Percentiles rank a stretch among this genome's conserved stretches.
These are phyloP conservation scores for Cheumatopsyche charites DNA, from an alignment of 1,140 invertebrate genomes.

Conservation along the genomic window DNA sequence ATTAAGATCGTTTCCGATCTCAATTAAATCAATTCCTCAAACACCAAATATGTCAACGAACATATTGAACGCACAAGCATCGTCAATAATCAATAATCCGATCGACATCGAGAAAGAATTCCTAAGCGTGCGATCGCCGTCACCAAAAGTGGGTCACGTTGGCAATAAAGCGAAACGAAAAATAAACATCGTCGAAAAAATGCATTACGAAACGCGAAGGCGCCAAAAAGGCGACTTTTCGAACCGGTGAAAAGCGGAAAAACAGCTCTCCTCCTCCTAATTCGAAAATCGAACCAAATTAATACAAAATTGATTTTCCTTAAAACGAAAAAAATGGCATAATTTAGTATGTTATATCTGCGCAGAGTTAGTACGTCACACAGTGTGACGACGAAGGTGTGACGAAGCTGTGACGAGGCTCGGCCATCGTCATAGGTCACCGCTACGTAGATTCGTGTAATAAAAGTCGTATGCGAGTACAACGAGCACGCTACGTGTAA, in stretches of 20 bases:
- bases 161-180: constrained; percentile 17
- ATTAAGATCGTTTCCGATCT: too few relatives aligned
- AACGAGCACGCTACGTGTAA: not conserved
- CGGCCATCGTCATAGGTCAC: not conserved
- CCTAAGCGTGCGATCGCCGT: constrained; percentile 13
- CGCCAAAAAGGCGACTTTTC: not conserved
- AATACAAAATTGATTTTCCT: too few relatives aligned
- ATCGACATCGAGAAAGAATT: constrained; percentile 2
- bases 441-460: not conserved
- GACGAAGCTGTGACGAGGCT: constrained; percentile 2
- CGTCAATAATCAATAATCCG: too few relatives aligned
- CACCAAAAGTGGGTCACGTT: constrained; percentile 25
- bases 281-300: too few relatives aligned
- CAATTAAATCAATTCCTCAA: too few relatives aligned
- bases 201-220: constrained; percentile 25
- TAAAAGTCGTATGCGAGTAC: not conserved
- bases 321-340: constrained; percentile 19
- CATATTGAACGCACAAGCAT: too few relatives aligned
- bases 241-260: not conserved
- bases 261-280: too few relatives aligned
- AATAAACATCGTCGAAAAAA: constrained; percentile 5
- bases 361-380: not conserved
- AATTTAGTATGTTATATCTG: not conserved
- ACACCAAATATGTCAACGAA: too few relatives aligned
- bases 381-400: not conserved